Base-by-base conservation (phyloP, 2,113 vertebrate genomes). In the Tichodroma muraria region DNA sequence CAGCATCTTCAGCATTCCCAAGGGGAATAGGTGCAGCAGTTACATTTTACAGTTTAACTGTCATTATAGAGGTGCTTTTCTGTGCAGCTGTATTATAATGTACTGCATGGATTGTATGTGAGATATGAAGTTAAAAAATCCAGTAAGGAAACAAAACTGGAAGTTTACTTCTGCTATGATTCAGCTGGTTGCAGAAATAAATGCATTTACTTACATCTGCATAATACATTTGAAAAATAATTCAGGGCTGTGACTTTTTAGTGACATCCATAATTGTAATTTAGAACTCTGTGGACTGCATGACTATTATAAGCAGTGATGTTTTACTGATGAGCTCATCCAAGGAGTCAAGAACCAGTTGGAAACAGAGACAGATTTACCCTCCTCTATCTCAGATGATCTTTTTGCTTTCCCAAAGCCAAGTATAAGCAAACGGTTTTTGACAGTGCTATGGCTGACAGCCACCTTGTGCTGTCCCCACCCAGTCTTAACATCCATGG, bases 21-120 rank as follows among this genome's bases (percentile, higher is more conserved):
- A 79, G 60, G 45, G 77, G 53, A 72, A 21, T 37, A 82, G 79
- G 91, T 75, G 68, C 89, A 90, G 64, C 68, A 88, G 85, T 89
- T 87, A 40, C 4, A 27, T 95, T 90, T 81, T 69, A 53, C 2
- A 3, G 22, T 88, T 89, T 86, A 44, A 30, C 15, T 91, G 57
- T 45, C 44, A 24, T 84, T 66, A 63, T 25, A 63, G 14, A 31
- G 20, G 20, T 80, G 31, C 6, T 15, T 60, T 81, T 73, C 64
- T 85, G 37, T 72, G 28, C 50, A 64, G 64, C 38, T 85, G 19
- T 60, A 6, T 82, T 24, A 12, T 33, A 45, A 8, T 76, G 30
- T 56, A 52, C 22, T 80, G 40, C 56, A 12, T n/a, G 57, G 77
- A 66, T 56, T 37, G 24, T 57, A 52, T 53, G 57, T 30, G 77